phyloP scores from a whole-genome alignment of 2,113 vertebrate genomes.

The Beaufortia kweichowensis region DNA sequence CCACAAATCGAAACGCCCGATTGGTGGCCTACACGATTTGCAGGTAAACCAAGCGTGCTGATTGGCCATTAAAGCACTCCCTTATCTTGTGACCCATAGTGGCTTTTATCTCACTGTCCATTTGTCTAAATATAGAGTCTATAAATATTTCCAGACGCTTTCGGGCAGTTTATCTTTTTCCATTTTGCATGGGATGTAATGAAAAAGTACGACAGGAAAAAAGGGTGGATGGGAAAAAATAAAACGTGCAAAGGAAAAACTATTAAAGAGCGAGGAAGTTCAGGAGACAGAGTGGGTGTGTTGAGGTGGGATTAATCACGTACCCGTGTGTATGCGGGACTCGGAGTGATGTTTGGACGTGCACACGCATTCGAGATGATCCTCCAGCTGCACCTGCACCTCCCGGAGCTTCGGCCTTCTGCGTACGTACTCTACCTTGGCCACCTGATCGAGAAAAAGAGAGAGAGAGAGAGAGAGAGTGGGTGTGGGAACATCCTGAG shows the following conservation, averaged over 20 bases:
- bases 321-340: constrained; percentile 79
- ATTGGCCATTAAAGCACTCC: background rate
- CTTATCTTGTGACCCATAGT: constrained; percentile 7
- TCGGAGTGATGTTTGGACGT: constrained; percentile 78
- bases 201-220: constrained; percentile 11
- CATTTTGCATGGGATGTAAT: constrained; percentile 29
- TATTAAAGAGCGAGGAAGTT: background rate
- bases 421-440: constrained; percentile 94
- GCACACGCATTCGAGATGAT: constrained; percentile 93
- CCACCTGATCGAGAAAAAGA: constrained; percentile 79
- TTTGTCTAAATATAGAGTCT: constrained; percentile 16
- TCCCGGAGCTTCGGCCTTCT: constrained; percentile 91
- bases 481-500: constrained; percentile 13
- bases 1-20: background rate
- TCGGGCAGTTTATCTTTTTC: constrained; percentile 15
- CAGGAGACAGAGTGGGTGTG: background rate
- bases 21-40: background rate
- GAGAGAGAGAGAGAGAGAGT: constrained; percentile 19
- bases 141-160: background rate
- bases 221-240: background rate
- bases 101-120: background rate
- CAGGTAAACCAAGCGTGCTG: background rate
- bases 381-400: constrained; percentile 93
- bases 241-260: constrained; percentile 10
- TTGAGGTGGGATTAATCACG: background rate